Conservation (phyloP, 2,113 vertebrate genomes). For the Stegostoma tigrinum region DNA sequence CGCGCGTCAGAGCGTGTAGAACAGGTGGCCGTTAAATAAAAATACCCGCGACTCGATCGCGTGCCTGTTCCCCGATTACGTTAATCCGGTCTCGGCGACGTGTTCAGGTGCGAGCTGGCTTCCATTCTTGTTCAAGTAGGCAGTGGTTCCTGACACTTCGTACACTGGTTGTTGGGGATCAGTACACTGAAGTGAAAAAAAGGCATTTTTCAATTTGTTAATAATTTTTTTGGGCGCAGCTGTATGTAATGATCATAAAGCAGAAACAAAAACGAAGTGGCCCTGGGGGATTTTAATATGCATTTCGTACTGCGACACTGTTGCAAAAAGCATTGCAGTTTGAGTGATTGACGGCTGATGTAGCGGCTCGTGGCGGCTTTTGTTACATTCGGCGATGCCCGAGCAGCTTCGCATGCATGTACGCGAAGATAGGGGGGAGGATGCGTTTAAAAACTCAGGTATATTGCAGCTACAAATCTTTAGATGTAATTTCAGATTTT, state of each 20-base stretch:
- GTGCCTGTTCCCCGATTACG: not conserved
- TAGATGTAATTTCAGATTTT: not conserved
- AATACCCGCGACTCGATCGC: not conserved
- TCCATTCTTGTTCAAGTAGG: not conserved
- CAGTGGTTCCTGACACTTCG: not conserved
- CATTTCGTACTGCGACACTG: not conserved
- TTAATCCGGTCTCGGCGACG: not conserved
- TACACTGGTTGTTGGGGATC: not conserved
- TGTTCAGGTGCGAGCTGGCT: not conserved
- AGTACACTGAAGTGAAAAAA: not conserved
- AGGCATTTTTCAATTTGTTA: not conserved
- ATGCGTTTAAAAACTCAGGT: slow-evolving; percentile 36
- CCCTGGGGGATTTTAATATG: not conserved
- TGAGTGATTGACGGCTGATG: not conserved
- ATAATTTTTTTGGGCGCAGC: not conserved
- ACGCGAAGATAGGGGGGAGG: not conserved
- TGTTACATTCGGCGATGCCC: not conserved
- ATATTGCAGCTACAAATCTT: not conserved
- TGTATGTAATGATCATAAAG: not conserved
- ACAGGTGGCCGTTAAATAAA: not conserved
- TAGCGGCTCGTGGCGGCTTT: not conserved
- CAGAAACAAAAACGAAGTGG: not conserved
- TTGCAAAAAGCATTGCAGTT: slow-evolving; percentile 3
- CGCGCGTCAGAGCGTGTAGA: not conserved
- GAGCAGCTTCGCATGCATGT: not conserved